Evolutionary conservation across 2,113 vertebrate genomes (phyloP).

Genomic region (Sceloporus undulatus): DNA sequence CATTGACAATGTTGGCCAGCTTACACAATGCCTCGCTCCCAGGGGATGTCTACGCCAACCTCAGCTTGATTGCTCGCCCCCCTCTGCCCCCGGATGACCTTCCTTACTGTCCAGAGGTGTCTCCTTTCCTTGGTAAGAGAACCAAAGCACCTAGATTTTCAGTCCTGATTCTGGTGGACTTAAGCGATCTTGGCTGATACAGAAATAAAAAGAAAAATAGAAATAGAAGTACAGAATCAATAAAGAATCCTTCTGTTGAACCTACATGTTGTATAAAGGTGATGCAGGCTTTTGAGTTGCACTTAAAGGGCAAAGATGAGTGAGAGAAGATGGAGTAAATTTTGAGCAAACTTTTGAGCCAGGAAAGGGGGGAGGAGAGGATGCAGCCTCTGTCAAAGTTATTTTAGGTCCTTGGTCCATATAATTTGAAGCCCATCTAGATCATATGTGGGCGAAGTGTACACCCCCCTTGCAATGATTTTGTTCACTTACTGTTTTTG

Average conservation of each 20-base stretch:
- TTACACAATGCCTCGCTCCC: slow-evolving; percentile 26
- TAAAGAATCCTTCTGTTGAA: too few relatives aligned
- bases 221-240: neutral
- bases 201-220: neutral
- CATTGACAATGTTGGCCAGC: neutral
- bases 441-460: too few relatives aligned
- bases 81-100: slow-evolving; percentile 64
- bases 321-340: neutral
- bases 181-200: too few relatives aligned
- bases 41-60: slow-evolving; percentile 79
- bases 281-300: neutral
- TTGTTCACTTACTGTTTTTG: too few relatives aligned
- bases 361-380: too few relatives aligned
- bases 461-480: too few relatives aligned
- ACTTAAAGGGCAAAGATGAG: neutral
- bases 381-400: too few relatives aligned
- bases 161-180: neutral
- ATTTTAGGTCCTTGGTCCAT: too few relatives aligned
- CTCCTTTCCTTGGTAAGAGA: slow-evolving; percentile 78
- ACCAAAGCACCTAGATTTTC: neutral
- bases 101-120: slow-evolving; percentile 79
- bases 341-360: neutral
- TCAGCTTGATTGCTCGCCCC: slow-evolving; percentile 70
- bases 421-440: too few relatives aligned
- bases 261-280: neutral